These are phyloP conservation scores for Dermatemys mawii DNA, from an alignment of 2,113 vertebrate genomes.

Conservation along the genomic window DNA sequence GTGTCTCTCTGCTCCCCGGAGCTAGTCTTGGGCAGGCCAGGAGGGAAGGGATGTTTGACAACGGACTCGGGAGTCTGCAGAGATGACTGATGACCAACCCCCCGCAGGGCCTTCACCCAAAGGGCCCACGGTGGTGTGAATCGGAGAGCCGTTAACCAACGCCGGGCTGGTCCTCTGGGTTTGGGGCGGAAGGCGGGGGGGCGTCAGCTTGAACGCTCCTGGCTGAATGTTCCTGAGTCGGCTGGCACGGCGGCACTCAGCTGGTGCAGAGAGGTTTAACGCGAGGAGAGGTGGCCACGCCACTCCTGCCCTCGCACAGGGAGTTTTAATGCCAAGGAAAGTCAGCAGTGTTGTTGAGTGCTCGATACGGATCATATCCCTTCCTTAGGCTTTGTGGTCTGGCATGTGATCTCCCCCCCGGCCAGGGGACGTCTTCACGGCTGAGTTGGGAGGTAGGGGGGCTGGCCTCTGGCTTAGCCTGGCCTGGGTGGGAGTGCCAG, in stretches of 20 bases:
- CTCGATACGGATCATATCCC: not conserved
- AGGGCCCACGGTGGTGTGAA: not conserved
- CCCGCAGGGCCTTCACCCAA: not conserved
- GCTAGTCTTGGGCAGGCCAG: not conserved
- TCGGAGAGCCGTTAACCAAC: not conserved
- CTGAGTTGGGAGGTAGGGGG: not conserved
- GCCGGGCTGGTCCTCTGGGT: not conserved
- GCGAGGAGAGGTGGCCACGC: too few species aligned
- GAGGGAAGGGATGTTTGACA: not conserved
- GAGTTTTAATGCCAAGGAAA: not conserved
- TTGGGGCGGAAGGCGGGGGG: not conserved
- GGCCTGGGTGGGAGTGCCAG: too few species aligned
- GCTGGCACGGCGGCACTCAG: not conserved
- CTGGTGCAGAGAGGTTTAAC: not conserved
- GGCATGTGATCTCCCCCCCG: not conserved
- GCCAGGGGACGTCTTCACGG: not conserved
- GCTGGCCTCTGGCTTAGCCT: not conserved
- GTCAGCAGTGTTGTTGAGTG: not conserved
- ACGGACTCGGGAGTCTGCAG: not conserved
- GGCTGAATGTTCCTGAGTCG: too few species aligned
- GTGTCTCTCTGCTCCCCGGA: not conserved
- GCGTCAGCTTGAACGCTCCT: not conserved
- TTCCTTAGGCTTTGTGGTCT: not conserved
- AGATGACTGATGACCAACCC: too few species aligned
- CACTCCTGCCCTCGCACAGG: not conserved